Evolutionary conservation across 2,888 invertebrate species (phyloP), one percentile per base, ranked within the genome.

Genomic region (Drosophila paranaensis): DNA sequence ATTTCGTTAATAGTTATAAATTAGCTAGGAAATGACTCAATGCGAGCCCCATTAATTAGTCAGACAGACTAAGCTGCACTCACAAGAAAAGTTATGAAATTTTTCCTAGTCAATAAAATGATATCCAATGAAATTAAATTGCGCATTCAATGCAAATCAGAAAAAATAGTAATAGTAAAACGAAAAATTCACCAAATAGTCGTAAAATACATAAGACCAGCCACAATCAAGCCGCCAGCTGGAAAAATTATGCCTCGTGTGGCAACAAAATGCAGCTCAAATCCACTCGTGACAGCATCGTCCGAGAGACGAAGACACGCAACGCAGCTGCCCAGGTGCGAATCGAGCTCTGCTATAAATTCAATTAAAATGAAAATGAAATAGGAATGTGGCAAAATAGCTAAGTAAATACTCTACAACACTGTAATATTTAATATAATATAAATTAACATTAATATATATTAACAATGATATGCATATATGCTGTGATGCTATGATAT

Each of bases 211-310:
- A 55, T 64, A 55, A 68, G 70, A 71, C 75, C 58, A 60, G 71
- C 51, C 35, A 57, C 78, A 75, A 80, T 85, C 80, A 81, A 85
- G 75, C 60, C 68, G 68, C 57, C 67, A 77, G 63, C 60, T 76
- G 71, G 42, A 72, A 81, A 82, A 74, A 74, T 27, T 82, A 77
- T 82, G 68, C 43, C 51, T 35, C 37, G 50, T 71, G 71, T 71
- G 68, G 77, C 78, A 78, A 73, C 65, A 67, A 71, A 72, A 70
- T 81, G 73, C 81, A 80, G 81, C 80, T 80, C 45, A 64, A 81
- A 76, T 75, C 46, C 64, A 79, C 67, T 63, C 56, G 64, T 75
- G 83, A 82, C 85, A 81, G 77, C 69, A 14, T 51, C 67, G 25
- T 14, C 57, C 48, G 57, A 53, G 45, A 60, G 81, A 81, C 45